These are phyloP conservation scores for Vireo altiloquus DNA, from an alignment of 2,113 vertebrate genomes.

Conservation along the genomic window DNA sequence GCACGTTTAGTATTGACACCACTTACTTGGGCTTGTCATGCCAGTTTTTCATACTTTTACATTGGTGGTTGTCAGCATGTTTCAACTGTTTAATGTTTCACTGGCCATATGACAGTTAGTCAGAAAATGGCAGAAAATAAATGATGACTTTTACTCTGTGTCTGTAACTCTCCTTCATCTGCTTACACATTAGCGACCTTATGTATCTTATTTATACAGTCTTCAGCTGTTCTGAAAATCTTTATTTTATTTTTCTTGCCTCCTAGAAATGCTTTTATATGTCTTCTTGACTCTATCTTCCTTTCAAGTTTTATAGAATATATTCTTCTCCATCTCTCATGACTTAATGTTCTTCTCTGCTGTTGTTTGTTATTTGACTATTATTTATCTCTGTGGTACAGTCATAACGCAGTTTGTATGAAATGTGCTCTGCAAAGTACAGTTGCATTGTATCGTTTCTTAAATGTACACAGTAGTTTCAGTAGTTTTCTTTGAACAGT, in stretches of 20 bases:
- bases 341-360: background rate
- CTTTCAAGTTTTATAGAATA: background rate
- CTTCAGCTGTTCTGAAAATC: background rate
- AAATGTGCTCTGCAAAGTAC: background rate
- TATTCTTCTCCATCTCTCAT: background rate
- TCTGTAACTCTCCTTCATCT: background rate
- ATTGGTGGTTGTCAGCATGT: background rate
- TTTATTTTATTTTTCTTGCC: background rate
- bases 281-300: background rate
- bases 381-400: conserved; percentile 23
- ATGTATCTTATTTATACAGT: background rate
- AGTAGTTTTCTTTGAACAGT: conserved; percentile 28
- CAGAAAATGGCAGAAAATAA: background rate
- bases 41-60: conserved; percentile 12
- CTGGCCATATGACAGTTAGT: background rate
- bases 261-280: background rate
- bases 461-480: conserved; percentile 23
- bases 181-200: background rate
- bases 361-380: conserved; percentile 30
- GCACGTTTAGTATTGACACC: background rate
- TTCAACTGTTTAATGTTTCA: background rate
- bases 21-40: background rate
- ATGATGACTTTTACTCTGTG: background rate
- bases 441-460: background rate
- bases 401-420: background rate